Conservation (phyloP, 1,140 invertebrate species). For the Cherax quadricarinatus region DNA sequence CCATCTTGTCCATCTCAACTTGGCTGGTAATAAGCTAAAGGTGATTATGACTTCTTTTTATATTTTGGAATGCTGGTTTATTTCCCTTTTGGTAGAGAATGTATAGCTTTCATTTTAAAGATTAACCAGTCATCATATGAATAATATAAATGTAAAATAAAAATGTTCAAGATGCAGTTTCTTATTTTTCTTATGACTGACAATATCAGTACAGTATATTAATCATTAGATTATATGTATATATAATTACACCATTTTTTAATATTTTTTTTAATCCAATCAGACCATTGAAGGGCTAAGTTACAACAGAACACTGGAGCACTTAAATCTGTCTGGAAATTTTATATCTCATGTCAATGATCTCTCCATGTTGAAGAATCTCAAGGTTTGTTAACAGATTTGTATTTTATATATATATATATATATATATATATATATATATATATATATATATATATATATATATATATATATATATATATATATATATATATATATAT, state of each 20-base stretch:
- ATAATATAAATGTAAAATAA: too few species aligned
- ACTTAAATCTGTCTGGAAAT: conserved; percentile 92
- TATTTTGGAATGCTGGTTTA: too few species aligned
- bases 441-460: too few species aligned
- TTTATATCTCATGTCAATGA: conserved; percentile 89
- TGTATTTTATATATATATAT: not conserved
- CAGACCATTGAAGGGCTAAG: conserved; percentile 88
- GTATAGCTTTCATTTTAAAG: too few species aligned
- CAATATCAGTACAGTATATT: not conserved
- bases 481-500: too few species aligned
- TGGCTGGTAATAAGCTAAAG: conserved; percentile 86
- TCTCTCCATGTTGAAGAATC: conserved; percentile 86
- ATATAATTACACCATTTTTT: too few species aligned
- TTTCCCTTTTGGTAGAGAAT: not conserved
- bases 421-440: too few species aligned
- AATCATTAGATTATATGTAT: too few species aligned
- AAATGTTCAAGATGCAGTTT: too few species aligned
- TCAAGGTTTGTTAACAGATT: conserved; percentile 82
- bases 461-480: too few species aligned
- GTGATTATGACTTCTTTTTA: conserved; percentile 70
- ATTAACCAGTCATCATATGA: too few species aligned
- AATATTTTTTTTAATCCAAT: conserved; percentile 75
- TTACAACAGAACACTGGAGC: conserved; percentile 86
- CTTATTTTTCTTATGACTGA: too few species aligned
- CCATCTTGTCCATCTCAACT: conserved; percentile 86